These are phyloP conservation scores for Bombus terrestris DNA, from an alignment of 1,140 invertebrate genomes.

Conservation along the genomic window DNA sequence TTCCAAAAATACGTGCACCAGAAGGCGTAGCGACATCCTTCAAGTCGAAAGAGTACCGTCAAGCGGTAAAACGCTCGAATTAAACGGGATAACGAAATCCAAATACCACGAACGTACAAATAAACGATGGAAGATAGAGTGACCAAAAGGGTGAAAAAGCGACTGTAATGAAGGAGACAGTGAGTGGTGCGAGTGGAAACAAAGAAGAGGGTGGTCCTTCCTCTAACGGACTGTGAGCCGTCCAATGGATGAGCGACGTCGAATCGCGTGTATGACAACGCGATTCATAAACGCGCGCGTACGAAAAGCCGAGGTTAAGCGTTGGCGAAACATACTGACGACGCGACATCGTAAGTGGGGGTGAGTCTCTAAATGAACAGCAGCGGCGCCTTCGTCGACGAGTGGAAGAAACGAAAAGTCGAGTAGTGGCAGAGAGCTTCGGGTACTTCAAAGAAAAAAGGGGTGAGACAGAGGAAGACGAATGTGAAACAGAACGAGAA, in stretches of 20 bases:
- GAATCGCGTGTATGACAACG: background rate
- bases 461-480: background rate
- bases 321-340: background rate
- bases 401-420: conserved; percentile 28
- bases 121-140: background rate
- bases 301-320: background rate
- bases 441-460: conserved; percentile 9
- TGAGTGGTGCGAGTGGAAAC: background rate
- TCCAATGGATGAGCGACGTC: background rate
- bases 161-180: background rate
- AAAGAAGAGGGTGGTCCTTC: background rate
- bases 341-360: too few relatives aligned
- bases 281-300: background rate
- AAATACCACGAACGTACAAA: background rate
- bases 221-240: background rate
- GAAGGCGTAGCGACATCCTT: background rate
- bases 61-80: too few relatives aligned
- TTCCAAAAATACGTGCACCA: background rate
- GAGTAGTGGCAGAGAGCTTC: background rate
- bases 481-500: background rate
- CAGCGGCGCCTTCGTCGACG: conserved; percentile 18
- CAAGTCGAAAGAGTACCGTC: background rate
- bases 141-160: background rate
- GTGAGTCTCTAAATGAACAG: conserved; percentile 42
- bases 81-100: background rate